phyloP scores from a whole-genome alignment of 2,113 vertebrate species.

The Chaetodon auriga region DNA sequence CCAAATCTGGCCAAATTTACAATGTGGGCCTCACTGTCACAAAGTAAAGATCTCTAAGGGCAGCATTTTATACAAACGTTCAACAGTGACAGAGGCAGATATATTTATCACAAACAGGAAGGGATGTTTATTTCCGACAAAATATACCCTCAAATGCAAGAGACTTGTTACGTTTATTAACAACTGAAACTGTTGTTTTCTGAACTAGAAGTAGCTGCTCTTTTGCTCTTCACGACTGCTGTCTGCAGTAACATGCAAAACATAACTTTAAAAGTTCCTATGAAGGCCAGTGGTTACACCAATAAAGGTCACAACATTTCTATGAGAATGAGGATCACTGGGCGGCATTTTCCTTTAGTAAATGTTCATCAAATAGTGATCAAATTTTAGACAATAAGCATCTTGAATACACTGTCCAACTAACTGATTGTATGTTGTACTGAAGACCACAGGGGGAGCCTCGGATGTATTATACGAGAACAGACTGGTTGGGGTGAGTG shows the following conservation, averaged over 20 bases:
- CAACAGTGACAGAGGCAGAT: background rate
- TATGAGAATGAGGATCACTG: background rate
- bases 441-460: background rate
- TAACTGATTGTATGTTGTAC: conserved; percentile 6
- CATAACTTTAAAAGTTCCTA: background rate
- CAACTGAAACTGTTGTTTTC: background rate
- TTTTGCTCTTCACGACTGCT: background rate
- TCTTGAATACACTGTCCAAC: background rate
- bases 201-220: background rate
- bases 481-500: conserved; percentile 54
- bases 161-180: background rate
- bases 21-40: too few relatives aligned
- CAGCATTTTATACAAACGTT: too few relatives aligned
- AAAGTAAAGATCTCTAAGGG: background rate
- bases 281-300: background rate
- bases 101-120: conserved; percentile 10
- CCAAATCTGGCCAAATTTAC: too few relatives aligned
- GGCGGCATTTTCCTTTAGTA: background rate
- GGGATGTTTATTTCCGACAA: background rate
- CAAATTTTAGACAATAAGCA: background rate
- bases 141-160: background rate
- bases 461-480: background rate
- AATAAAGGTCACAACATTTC: background rate
- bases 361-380: background rate
- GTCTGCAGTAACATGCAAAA: background rate